These are phyloP conservation scores for Smutsia temminckii DNA, from an alignment of 2,797 vertebrate genomes.

Conservation along the genomic window DNA sequence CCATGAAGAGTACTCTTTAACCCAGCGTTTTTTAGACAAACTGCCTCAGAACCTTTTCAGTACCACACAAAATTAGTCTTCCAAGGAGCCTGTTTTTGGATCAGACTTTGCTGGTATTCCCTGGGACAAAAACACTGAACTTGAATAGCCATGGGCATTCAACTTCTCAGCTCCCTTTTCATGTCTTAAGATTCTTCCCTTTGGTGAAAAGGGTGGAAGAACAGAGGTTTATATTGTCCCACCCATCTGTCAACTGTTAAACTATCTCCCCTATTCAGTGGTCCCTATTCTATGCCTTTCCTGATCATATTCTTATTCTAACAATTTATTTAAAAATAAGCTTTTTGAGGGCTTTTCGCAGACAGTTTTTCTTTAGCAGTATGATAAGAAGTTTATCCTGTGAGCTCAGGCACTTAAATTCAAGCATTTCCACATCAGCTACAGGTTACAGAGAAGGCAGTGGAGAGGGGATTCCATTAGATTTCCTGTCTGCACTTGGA, in stretches of 20 bases:
- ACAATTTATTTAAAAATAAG: constrained; percentile 41
- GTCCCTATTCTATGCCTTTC: neutral
- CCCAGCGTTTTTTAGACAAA: neutral
- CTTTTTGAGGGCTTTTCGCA: constrained; percentile 9
- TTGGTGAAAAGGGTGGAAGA: neutral
- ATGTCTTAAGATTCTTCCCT: neutral
- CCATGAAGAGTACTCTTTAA: neutral
- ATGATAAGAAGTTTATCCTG: constrained; percentile 60
- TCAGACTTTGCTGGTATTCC: neutral
- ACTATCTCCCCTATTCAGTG: neutral
- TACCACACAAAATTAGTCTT: neutral
- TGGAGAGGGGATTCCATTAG: constrained; percentile 33
- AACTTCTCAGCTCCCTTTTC: neutral
- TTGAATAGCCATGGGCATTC: neutral
- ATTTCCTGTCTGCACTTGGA: constrained; percentile 48
- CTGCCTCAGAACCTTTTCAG: neutral
- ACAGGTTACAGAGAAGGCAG: constrained; percentile 27
- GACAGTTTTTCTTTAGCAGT: neutral
- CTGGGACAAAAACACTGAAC: neutral
- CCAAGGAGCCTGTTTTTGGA: neutral
- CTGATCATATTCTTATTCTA: constrained; percentile 31
- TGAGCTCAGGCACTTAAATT: constrained; percentile 42
- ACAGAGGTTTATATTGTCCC: neutral
- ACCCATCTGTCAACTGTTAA: neutral
- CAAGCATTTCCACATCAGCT: constrained; percentile 6